Conservation (phyloP, 2,888 invertebrate genomes). For the Diabrotica balteata region DNA sequence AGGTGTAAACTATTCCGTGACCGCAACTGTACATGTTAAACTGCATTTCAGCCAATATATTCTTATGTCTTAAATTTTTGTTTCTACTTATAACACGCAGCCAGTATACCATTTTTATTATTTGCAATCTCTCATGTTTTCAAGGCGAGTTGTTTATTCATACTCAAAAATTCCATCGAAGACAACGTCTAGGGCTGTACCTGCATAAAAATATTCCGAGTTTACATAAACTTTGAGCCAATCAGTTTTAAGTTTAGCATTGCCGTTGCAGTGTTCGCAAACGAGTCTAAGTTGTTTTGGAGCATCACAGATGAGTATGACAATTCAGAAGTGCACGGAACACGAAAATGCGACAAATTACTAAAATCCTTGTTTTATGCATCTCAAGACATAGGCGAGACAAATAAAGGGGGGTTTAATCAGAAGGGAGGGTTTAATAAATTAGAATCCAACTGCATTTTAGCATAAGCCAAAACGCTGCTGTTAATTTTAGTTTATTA, state of each 20-base stretch:
- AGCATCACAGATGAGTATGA: conserved; percentile 1
- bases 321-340: conserved; percentile 21
- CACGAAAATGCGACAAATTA: conserved; percentile 11
- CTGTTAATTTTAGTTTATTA: too few species aligned
- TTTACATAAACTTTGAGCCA: conserved; percentile 6
- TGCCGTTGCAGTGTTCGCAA: neutral
- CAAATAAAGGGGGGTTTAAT: neutral
- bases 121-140: too few species aligned
- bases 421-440: neutral
- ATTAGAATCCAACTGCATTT: too few species aligned
- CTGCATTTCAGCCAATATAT: too few species aligned
- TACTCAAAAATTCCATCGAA: too few species aligned
- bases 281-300: conserved; percentile 8
- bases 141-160: neutral
- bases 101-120: too few species aligned
- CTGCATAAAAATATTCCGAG: neutral
- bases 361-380: neutral
- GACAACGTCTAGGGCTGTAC: neutral
- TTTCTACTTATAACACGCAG: too few species aligned
- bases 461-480: too few species aligned
- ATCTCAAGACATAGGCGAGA: neutral
- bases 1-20: too few species aligned
- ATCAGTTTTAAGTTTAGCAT: conserved; percentile 10
- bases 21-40: too few species aligned
- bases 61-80: too few species aligned